Conservation (phyloP, 2,888 invertebrate genomes). For the Eurois occulta region DNA sequence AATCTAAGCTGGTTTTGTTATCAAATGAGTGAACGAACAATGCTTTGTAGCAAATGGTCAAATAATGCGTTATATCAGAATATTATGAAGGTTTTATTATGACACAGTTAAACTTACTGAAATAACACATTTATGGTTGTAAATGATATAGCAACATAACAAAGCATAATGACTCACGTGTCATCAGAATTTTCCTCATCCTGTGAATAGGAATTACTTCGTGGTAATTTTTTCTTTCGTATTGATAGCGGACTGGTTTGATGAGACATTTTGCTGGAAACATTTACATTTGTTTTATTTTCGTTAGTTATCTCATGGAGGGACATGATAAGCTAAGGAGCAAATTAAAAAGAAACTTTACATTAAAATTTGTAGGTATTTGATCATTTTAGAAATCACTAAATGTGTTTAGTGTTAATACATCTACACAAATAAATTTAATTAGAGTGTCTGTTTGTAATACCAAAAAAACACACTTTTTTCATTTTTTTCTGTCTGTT, state of each 20-base stretch:
- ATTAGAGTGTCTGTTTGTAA: too few relatives aligned
- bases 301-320: background rate
- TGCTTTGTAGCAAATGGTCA: background rate
- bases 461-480: too few relatives aligned
- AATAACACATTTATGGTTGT: conserved; percentile 17
- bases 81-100: conserved; percentile 5
- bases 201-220: conserved; percentile 66
- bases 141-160: conserved; percentile 20
- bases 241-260: conserved; percentile 66
- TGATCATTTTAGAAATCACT: background rate
- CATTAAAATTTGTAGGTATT: too few relatives aligned
- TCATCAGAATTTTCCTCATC: conserved; percentile 64
- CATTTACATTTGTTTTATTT: background rate
- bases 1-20: background rate
- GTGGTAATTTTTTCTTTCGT: conserved; percentile 55
- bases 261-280: conserved; percentile 71
- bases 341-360: background rate
- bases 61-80: background rate
- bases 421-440: too few relatives aligned
- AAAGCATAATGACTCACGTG: conserved; percentile 63
- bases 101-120: background rate
- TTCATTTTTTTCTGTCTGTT: too few relatives aligned
- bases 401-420: background rate
- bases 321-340: background rate
- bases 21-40: background rate